phyloP scores from a whole-genome alignment of 2,113 vertebrate genomes.

The Trichechus manatus region DNA sequence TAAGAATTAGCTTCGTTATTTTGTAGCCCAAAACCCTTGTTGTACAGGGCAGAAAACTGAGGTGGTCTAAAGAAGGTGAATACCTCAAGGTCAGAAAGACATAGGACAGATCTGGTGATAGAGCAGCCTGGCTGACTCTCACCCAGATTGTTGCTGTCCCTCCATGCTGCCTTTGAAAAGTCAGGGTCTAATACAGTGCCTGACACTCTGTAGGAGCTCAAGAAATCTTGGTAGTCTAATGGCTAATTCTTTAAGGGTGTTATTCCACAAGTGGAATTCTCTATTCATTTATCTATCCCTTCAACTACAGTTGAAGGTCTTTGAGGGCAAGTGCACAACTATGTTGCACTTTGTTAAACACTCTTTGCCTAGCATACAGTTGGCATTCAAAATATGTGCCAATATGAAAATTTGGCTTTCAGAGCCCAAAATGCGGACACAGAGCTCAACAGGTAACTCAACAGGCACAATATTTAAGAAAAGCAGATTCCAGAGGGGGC shows the following conservation, averaged over 20 bases:
- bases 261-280: not conserved
- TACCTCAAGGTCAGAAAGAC: not conserved
- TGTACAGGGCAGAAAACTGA: not conserved
- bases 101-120: not conserved
- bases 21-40: not conserved
- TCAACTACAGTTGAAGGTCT: not conserved
- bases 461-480: not conserved
- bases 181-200: not conserved
- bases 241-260: not conserved
- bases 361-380: not conserved
- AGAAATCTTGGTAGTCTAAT: not conserved
- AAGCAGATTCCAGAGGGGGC: not conserved
- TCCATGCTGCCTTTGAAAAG: not conserved
- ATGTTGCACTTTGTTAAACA: not conserved
- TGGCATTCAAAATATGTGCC: not conserved
- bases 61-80: not conserved
- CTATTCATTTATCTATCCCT: not conserved
- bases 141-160: fast-evolving
- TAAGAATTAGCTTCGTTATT: not conserved
- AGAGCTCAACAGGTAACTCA: not conserved
- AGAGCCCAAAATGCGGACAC: not conserved
- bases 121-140: not conserved
- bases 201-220: not conserved
- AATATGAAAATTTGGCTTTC: not conserved
- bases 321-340: not conserved